These are phyloP conservation scores for Semotilus atromaculatus DNA, from an alignment of 2,797 vertebrate species.

Conservation along the genomic window DNA sequence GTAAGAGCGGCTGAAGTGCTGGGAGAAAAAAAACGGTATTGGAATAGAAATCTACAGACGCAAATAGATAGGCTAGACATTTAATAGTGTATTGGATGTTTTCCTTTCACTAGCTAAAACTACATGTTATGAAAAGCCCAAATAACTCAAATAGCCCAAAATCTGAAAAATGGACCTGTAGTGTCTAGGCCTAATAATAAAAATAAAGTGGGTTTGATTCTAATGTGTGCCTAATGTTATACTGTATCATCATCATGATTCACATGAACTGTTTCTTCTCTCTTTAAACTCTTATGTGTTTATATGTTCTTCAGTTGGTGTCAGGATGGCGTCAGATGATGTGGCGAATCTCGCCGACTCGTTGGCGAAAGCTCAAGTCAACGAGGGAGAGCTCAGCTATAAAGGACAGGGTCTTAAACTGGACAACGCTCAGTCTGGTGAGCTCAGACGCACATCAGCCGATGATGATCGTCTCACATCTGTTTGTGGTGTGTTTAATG, in stretches of 20 bases:
- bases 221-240: background rate
- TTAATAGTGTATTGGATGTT: background rate
- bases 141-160: background rate
- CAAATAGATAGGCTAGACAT: too few species aligned
- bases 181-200: too few species aligned
- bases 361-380: constrained; percentile 89
- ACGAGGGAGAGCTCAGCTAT: constrained; percentile 92
- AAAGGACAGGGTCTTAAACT: constrained; percentile 94
- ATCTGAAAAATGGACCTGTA: too few species aligned
- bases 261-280: background rate
- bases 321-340: constrained; percentile 91
- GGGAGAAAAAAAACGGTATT: background rate
- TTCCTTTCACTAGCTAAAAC: background rate
- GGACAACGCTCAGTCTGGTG: constrained; percentile 91
- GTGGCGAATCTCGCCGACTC: constrained; percentile 88
- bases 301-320: constrained; percentile 48
- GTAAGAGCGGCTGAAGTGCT: background rate
- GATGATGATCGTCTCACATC: background rate
- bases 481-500: background rate
- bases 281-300: background rate
- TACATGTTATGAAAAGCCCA: background rate
- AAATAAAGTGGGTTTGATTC: background rate
- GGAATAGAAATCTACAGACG: background rate
- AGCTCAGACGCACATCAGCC: constrained; percentile 53
- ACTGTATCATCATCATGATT: background rate